Evolutionary conservation across 1,140 invertebrate species (phyloP).

Genomic region (Phortica variegata): DNA sequence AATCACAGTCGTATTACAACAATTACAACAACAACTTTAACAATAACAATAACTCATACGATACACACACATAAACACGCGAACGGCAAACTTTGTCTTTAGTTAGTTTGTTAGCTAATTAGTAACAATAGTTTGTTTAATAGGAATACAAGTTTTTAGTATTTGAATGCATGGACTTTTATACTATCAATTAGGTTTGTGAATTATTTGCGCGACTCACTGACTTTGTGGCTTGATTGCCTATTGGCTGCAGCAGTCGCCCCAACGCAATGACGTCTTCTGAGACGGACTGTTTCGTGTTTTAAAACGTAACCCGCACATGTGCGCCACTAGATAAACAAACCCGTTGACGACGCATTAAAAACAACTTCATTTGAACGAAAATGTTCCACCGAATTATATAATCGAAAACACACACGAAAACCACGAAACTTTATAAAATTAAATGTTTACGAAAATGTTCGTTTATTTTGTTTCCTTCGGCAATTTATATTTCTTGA

Average conservation of each 20-base stretch:
- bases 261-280: conserved; percentile 92
- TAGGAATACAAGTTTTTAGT: too few relatives aligned
- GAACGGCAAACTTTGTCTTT: too few relatives aligned
- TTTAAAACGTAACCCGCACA: conserved; percentile 91
- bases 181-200: too few relatives aligned
- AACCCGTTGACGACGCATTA: conserved; percentile 35
- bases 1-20: not conserved
- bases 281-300: conserved; percentile 92
- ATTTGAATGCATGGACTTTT: too few relatives aligned
- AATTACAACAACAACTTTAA: conserved; percentile 5
- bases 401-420: too few relatives aligned
- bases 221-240: too few relatives aligned
- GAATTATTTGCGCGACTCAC: too few relatives aligned
- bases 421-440: too few relatives aligned
- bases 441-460: not conserved
- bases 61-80: too few relatives aligned
- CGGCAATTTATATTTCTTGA: conserved; percentile 6
- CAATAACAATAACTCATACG: not conserved
- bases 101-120: too few relatives aligned
- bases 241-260: conserved; percentile 72
- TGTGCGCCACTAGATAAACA: conserved; percentile 63
- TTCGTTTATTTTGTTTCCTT: conserved; percentile 6
- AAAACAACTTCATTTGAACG: too few relatives aligned
- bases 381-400: not conserved
- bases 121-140: too few relatives aligned